phyloP scores from a whole-genome alignment of 1,140 invertebrate species.

The Diuraphis noxia region DNA sequence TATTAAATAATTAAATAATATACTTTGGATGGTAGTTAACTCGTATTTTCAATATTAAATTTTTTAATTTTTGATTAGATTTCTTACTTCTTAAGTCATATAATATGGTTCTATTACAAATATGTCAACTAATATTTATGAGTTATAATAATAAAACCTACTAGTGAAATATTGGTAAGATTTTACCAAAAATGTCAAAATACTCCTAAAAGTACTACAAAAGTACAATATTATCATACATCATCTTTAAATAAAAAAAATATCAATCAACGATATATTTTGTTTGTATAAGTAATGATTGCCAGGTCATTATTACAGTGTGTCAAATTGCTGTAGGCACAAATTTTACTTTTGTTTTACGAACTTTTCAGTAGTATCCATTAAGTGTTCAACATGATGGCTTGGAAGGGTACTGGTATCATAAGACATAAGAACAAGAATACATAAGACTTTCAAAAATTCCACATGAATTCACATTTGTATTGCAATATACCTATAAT shows the following conservation, averaged over 20 bases:
- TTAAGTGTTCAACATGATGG: neutral
- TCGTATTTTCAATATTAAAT: too few relatives aligned
- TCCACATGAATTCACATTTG: neutral
- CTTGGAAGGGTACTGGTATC: neutral
- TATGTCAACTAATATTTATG: neutral
- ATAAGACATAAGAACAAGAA: too few relatives aligned
- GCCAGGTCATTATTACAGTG: neutral
- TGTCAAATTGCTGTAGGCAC: neutral
- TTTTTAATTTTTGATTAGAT: neutral
- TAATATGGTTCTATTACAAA: neutral
- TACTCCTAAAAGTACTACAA: neutral
- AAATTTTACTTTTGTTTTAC: slow-evolving; percentile 2
- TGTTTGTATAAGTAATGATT: neutral
- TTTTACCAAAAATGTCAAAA: neutral
- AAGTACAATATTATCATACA: neutral
- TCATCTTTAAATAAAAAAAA: neutral
- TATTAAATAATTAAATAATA: too few relatives aligned
- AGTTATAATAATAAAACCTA: neutral
- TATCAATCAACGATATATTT: neutral
- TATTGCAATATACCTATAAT: neutral
- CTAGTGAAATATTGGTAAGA: neutral
- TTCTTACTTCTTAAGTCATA: neutral
- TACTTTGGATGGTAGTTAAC: too few relatives aligned
- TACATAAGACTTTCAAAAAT: neutral
- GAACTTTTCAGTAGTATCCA: neutral